These are phyloP conservation scores for Cyanistes caeruleus DNA, from an alignment of 2,113 vertebrate genomes.

Conservation along the genomic window DNA sequence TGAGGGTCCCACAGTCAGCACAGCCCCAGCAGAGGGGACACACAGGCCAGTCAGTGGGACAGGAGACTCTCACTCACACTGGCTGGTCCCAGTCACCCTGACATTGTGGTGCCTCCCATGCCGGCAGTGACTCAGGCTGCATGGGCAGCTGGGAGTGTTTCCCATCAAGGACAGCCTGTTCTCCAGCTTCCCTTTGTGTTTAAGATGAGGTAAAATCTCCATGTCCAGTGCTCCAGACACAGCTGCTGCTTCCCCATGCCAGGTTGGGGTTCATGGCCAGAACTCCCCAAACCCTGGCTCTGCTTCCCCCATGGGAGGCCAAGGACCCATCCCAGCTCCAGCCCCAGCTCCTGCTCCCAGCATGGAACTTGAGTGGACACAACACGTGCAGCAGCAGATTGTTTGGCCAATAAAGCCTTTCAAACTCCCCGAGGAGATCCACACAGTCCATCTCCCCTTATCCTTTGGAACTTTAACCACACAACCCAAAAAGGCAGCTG, in stretches of 20 bases:
- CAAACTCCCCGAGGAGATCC: neutral
- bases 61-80: neutral
- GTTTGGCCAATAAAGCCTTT: neutral
- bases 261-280: neutral
- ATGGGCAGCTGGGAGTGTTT: neutral
- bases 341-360: neutral
- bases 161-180: neutral
- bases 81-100: neutral
- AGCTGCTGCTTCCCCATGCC: neutral
- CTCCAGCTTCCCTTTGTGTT: neutral
- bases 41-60: neutral
- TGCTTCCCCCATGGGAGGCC: neutral
- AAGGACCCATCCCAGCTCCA: neutral
- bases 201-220: neutral
- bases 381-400: fast-evolving
- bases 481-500: neutral
- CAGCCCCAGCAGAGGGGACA: neutral
- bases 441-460: fast-evolving
- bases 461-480: neutral
- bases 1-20: neutral
- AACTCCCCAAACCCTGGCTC: neutral
- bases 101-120: neutral
- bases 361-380: neutral
- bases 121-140: fast-evolving
- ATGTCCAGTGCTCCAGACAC: neutral